These are phyloP conservation scores for Rhagoletis pomonella DNA, from an alignment of 1,140 invertebrate species.

Conservation along the genomic window DNA sequence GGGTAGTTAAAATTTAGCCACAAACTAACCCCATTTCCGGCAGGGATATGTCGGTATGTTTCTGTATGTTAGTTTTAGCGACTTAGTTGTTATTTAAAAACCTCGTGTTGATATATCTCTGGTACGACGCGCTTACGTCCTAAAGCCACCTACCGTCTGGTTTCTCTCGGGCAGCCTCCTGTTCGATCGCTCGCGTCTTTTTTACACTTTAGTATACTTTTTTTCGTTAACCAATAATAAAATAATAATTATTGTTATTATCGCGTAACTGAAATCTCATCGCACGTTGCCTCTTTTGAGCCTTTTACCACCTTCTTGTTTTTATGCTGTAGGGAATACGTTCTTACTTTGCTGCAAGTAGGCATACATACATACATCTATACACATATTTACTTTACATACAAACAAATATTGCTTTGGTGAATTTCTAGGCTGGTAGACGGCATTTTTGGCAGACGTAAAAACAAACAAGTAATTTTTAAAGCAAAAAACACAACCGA, in stretches of 20 bases:
- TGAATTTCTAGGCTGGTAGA: not conserved
- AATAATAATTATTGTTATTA: constrained; percentile 56
- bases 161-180: not conserved
- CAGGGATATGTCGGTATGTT: not conserved
- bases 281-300: constrained; percentile 35
- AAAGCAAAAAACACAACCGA: too few relatives aligned
- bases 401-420: not conserved
- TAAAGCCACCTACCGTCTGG: not conserved
- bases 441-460: not conserved
- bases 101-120: constrained; percentile 11
- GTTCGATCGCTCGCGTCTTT: constrained; percentile 38
- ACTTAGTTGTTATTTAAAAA: not conserved
- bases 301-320: constrained; percentile 48
- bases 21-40: too few relatives aligned
- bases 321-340: constrained; percentile 19
- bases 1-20: too few relatives aligned
- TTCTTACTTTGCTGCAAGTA: not conserved
- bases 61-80: not conserved
- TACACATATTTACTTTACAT: too few relatives aligned
- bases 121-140: not conserved
- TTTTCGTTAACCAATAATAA: constrained; percentile 50
- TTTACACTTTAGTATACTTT: constrained; percentile 32
- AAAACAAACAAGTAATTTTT: too few relatives aligned
- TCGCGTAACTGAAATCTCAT: constrained; percentile 55
- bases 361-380: not conserved